Base-by-base conservation (phyloP, 2,113 vertebrate species). In the Aythya baeri region DNA sequence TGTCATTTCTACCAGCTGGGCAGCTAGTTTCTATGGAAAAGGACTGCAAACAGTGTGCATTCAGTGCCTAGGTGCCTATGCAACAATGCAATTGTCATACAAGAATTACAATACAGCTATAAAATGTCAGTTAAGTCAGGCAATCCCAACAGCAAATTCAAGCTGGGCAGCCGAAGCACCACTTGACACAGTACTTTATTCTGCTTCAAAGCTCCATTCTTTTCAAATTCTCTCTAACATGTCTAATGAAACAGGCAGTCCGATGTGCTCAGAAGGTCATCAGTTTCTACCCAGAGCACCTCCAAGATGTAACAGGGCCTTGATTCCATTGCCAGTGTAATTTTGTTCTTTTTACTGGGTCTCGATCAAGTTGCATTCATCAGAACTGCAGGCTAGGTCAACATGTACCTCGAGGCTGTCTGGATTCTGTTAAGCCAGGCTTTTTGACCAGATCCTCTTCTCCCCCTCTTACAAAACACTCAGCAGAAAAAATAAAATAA, bases 401-500 rank as follows among this genome's bases (percentile, higher is more conserved):
- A 55, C 66, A 34, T 0, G 1, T 41, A 93, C 66, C 80, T 93
- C 0, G 1, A 87, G 81, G 83, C 58, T 89, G 86, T 83, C 65
- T 89, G 65, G 82, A 75, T 72, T 86, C 73, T 88, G 58, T 92
- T 88, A 93, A 92, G 54, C 34, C 86, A 89, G 50, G 0, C 17
- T 72, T 93, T 89, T 87, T 91, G 43, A 41, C 66, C 70, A 93
- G 91, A 92, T 32, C 5, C 5, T 49, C 13, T 49, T 71, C 38
- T 83, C 29, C 57, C 26, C 20, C 20, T 63, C 46, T 68, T 86
- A 71, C 46, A 72, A 86, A 93, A 91, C 55, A 62, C 44, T 86
- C 83, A 83, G 65, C 25, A 86, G 67, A 89, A 94, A 94, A 83
- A 89, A 25, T 43, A n/a, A 76, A 89, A 76, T 81, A 50, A 50